Evolutionary conservation across 2,888 invertebrate genomes (phyloP).

Genomic region (Tenthredo mesomela): DNA sequence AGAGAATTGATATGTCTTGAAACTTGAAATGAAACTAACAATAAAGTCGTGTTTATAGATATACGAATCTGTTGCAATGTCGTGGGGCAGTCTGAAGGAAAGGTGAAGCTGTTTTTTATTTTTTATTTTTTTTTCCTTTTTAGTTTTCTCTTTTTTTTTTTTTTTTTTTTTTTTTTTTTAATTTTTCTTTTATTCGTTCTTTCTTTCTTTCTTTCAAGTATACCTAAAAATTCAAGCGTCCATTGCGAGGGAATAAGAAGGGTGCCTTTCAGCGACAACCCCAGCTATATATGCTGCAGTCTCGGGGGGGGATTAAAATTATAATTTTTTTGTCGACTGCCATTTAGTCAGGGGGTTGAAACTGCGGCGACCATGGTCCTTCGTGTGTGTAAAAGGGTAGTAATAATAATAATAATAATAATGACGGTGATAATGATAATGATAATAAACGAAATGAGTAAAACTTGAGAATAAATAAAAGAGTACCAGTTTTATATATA

Average conservation of each 20-base stretch:
- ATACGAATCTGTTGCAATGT: neutral
- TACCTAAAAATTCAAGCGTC: constrained; percentile 43
- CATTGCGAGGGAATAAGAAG: constrained; percentile 33
- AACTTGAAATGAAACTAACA: neutral
- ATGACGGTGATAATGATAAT: neutral
- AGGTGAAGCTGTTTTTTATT: neutral
- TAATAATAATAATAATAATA: neutral
- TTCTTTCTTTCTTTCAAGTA: constrained; percentile 2
- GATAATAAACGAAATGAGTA: neutral
- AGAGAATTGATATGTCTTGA: neutral
- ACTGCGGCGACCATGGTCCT: neutral
- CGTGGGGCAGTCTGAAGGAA: neutral
- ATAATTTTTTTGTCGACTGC: constrained; percentile 31
- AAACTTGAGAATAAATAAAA: constrained; percentile 7
- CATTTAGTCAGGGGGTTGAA: constrained; percentile 6
- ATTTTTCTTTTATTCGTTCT: neutral
- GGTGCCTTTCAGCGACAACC: constrained; percentile 47
- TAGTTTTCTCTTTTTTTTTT: neutral
- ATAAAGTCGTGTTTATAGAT: neutral
- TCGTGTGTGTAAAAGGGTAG: neutral
- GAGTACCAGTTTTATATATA: neutral
- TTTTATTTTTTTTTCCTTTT: neutral
- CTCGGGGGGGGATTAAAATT: constrained; percentile 46
- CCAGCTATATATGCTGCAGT: neutral
- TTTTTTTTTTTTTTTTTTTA: neutral